Conservation (phyloP, 2,797 vertebrate genomes). For the Cynopterus sphinx region DNA sequence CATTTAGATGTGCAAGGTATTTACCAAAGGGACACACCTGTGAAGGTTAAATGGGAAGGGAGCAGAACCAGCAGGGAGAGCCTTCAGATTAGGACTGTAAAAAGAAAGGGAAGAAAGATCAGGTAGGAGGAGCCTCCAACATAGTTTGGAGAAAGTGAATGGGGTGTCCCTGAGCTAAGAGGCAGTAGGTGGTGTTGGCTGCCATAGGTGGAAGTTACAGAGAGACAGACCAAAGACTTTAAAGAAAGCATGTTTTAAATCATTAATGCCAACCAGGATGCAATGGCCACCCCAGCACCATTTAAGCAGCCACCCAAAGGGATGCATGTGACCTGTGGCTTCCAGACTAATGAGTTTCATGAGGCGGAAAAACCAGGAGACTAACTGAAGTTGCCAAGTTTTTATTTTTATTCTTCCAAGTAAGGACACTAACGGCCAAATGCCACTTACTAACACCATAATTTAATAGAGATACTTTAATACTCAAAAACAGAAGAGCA, state of each 20-base stretch:
- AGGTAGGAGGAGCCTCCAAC: background rate
- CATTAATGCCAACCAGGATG: background rate
- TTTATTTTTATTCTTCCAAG: background rate
- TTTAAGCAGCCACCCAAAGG: background rate
- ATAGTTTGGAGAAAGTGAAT: background rate
- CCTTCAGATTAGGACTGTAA: background rate
- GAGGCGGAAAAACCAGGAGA: background rate
- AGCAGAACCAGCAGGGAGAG: background rate
- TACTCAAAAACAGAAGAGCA: background rate
- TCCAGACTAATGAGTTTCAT: background rate
- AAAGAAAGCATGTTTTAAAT: background rate
- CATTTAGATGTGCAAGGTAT: background rate
- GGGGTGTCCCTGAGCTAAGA: background rate
- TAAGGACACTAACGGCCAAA: background rate
- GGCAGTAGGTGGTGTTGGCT: background rate
- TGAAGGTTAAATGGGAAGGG: background rate
- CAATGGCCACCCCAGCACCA: background rate
- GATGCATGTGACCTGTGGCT: background rate
- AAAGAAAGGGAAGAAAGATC: background rate
- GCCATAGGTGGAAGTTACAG: background rate
- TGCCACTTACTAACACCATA: background rate
- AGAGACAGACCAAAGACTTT: background rate
- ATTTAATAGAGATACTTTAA: background rate
- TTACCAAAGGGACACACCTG: background rate
- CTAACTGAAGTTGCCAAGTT: background rate